These are phyloP conservation scores for Rhynchomys soricoides DNA, from an alignment of 2,113 vertebrate species.

Conservation along the genomic window DNA sequence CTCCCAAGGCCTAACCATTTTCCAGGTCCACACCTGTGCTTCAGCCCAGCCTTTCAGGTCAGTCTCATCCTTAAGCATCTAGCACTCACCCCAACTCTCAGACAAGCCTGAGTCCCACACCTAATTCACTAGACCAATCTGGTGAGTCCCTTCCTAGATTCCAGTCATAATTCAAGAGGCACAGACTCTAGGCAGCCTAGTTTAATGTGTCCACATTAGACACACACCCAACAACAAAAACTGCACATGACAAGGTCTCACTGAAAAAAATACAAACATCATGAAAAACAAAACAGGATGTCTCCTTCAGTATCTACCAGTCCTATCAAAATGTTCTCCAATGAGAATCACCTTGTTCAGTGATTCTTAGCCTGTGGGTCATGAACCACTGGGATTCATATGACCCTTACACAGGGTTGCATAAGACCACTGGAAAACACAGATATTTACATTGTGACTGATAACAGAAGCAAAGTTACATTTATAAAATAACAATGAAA, in stretches of 20 bases:
- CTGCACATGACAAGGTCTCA: neutral
- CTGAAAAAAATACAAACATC: neutral
- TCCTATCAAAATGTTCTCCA: neutral
- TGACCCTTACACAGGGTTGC: too few relatives aligned
- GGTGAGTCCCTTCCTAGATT: neutral
- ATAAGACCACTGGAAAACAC: too few relatives aligned
- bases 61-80: neutral
- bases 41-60: neutral
- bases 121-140: neutral
- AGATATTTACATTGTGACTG: too few relatives aligned
- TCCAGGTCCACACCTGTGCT: neutral
- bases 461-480: too few relatives aligned
- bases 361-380: too few relatives aligned
- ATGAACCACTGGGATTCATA: too few relatives aligned
- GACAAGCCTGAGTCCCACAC: neutral
- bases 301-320: neutral
- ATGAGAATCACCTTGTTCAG: neutral
- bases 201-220: neutral
- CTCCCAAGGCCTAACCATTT: neutral
- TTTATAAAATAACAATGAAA: too few relatives aligned
- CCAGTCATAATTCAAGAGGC: neutral
- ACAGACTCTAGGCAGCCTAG: neutral
- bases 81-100: neutral
- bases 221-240: neutral
- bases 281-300: neutral